Base-by-base conservation (phyloP, 2,888 invertebrate species). In the Drosophila kokeensis region DNA sequence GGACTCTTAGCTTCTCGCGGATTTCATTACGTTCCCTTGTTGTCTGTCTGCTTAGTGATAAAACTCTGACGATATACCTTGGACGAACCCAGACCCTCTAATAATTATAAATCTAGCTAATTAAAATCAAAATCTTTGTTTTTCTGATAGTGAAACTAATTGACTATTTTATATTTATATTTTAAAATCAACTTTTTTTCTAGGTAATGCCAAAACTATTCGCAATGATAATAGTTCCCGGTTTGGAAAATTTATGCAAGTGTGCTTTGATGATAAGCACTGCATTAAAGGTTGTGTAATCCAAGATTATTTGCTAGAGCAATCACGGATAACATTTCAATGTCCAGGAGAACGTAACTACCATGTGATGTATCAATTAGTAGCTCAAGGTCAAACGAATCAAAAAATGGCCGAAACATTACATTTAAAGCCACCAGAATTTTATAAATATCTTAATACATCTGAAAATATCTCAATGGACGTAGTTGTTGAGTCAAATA, bases 211-310 rank as follows among this genome's bases (percentile, higher is more conserved):
- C 1, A 98, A 97, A 94, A 98, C 98, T 1, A 97, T 98, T 15
- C 95, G 98, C 54, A 98, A 98, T 92, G 98, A 98, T 93, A 98
- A 98, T 93, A 98, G 98, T 18, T 97, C 97, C 45, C 95, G 98
- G 13, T 98, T 98, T 93, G 98, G 98, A n/a, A 98, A 98, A 93
- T 98, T 98, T 92, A 98, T 98, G 95, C 98, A 98, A 93, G 97
- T 98, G 10, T 97, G 98, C 91, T 96, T 98, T 92, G 98, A 98
- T 93, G 95, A 95, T 73, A 95, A 97, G 84, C 97, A 97, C 94
- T 97, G 97, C 93, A 98, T 98, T 89, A 96, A 96, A 82, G 98
- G 98, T 24, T 98, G 98, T 86, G 97, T 98, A 74, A 96, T 98
- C 61, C 96, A 98, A 91, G 98, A 98, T 93, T 98, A 98, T 92